phyloP scores from a whole-genome alignment of 1,140 invertebrate species.

The Heterodera carotae region DNA sequence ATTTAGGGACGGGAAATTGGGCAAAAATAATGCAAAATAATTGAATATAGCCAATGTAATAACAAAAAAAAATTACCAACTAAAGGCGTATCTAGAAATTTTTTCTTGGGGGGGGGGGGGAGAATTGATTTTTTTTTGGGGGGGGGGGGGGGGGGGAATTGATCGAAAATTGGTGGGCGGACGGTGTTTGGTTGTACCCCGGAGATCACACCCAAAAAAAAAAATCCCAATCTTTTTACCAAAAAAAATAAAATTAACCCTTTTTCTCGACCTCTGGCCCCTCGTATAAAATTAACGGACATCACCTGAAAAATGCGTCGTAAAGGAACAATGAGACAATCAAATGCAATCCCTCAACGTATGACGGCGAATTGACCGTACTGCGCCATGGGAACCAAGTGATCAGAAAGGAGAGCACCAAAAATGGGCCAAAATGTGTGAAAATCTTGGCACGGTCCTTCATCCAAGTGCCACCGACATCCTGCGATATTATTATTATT shows the following conservation, averaged over 20 bases:
- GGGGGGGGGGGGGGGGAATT: not conserved
- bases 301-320: conserved; percentile 68
- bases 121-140: conserved; percentile 23
- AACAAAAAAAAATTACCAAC: too few species aligned
- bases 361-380: conserved; percentile 35
- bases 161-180: too few species aligned
- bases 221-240: too few species aligned
- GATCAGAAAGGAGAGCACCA: conserved; percentile 66
- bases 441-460: conserved; percentile 65
- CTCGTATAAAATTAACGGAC: too few species aligned
- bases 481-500: conserved; percentile 31
- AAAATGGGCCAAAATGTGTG: conserved; percentile 66
- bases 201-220: not conserved
- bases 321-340: conserved; percentile 67
- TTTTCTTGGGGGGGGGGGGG: too few species aligned
- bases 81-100: too few species aligned
- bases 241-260: too few species aligned
- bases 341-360: conserved; percentile 66
- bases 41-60: not conserved
- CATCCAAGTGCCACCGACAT: conserved; percentile 60
- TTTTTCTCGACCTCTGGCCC: too few species aligned
- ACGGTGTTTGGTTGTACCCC: too few species aligned
- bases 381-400: conserved; percentile 67
- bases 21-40: too few species aligned
- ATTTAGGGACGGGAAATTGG: not conserved